Conservation (phyloP, 1,140 invertebrate genomes). For the Copidosoma floridanum region DNA sequence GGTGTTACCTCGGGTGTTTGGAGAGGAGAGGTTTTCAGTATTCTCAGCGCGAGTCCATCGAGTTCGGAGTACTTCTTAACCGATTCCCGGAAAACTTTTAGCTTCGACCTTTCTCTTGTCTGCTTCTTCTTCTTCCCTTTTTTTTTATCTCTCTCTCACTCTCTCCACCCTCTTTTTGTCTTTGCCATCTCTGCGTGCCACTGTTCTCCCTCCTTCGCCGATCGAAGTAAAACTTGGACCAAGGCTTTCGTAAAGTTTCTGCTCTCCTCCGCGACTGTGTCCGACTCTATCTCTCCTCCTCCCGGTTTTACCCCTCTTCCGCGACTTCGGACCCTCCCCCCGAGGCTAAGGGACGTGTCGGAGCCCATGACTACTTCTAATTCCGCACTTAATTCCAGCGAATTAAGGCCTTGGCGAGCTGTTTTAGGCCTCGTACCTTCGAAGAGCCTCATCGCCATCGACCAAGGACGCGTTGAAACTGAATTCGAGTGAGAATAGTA, state of each 20-base stretch:
- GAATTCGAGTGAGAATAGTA: too few relatives aligned
- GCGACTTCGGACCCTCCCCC: not conserved
- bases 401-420: conserved; percentile 5
- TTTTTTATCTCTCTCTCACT: not conserved
- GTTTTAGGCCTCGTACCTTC: not conserved
- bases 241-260: conserved; percentile 21
- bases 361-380: conserved; percentile 6
- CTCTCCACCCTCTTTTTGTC: not conserved
- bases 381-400: conserved; percentile 17
- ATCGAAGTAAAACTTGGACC: conserved; percentile 22
- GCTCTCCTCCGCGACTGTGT: conserved; percentile 8
- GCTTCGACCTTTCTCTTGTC: not conserved
- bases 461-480: conserved; percentile 8
- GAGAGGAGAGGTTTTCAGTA: conserved; percentile 21
- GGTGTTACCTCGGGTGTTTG: conserved; percentile 9
- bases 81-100: conserved; percentile 23
- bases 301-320: not conserved
- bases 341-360: too few relatives aligned
- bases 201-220: not conserved
- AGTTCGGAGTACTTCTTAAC: conserved; percentile 28
- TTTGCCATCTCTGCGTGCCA: not conserved
- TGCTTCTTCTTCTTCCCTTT: not conserved
- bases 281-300: not conserved
- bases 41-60: conserved; percentile 22
- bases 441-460: not conserved